Base-by-base conservation (phyloP, 2,888 invertebrate species). In the Synergus umbraculus region DNA sequence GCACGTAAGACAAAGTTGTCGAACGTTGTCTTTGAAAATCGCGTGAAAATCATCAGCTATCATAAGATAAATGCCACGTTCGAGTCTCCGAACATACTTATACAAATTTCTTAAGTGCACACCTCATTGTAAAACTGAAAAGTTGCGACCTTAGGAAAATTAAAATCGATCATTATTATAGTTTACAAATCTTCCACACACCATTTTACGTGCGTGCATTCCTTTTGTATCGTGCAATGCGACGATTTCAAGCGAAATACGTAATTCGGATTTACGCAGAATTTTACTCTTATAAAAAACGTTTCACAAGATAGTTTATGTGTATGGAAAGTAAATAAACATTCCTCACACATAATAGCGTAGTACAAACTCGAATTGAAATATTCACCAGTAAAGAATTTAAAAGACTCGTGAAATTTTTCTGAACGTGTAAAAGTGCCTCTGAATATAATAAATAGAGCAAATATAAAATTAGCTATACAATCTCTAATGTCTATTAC, bases 401-500 rank as follows among this genome's bases (percentile, higher is more conserved):
- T 3, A 58, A 58, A 58, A 58, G 18, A 49, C 69, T 69, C 46
- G 67, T 69, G 67, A 69, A 69, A 69, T 69, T 69, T 15, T 7
- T 46, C 7, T 46, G 18, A 69, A 49, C 18, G 29, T 69, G 69
- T 81, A 81, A 86, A 37, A 79, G 82, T 83, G 81, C 81, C 78
- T 78, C 77, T 84, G 82, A 84, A 86, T 85, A 85, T 84, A 90
- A 89, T 89, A 89, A 90, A 89, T 88, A 88, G 84, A 88, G 84
- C 86, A 86, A 86, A 90, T 90, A 90, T 83, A 89, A 91, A 91
- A 90, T 90, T 88, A 89, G 84, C 86, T 89, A 88, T 89, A 88
- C 86, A 88, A 85, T 86, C 86, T 88, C 85, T 87, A 88, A 78
- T 81, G 81, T 83, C 86, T 89, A 90, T 87, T 85, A 85, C 78